Evolutionary conservation across 2,797 vertebrate genomes (phyloP), one percentile per base, ranked within the genome.

Genomic region (Acanthornis magna): DNA sequence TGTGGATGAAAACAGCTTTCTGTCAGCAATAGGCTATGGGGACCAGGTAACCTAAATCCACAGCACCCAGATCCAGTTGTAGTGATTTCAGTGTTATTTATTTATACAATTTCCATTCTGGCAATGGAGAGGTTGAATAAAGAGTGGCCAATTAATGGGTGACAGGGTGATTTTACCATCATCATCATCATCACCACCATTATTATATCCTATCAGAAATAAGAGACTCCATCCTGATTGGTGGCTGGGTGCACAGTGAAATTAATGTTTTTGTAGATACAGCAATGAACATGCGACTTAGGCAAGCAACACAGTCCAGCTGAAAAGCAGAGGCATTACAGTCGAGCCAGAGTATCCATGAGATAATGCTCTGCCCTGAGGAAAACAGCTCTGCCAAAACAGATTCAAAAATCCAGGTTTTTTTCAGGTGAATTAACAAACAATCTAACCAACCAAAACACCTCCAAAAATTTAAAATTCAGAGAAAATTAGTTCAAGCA

Each of bases 391-490:
- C 6, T 25, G 16, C 22, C 53, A 70, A 83, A 88, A 88, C 3
- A 48, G 15, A 62, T 38, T 47, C 0, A 79, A 91, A 92, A 85
- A 23, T 3, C 1, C 1, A 11, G 1, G 1, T 1, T 34, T 68
- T 74, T 67, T 73, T 61, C 30, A 68, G 7, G 5, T 43, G 13
- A 85, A 5, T 66, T 54, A 76, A 58, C 25, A 88, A 91, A 53
- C 6, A 5, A 87, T n/a, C 13, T 40, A 68, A 75, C 5, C 19
- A 48, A 21, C 1, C 5, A 57, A 71, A 88, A 63, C 6, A 68
- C 2, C 4, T 13, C 15, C 5, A 27, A 40, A 58, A 54, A 72
- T 6, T 1, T 3, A 34, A 81, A 89, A 75, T 87, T 72, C 32
- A 34, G 26, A 88, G 32, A 63, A 71, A 80, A 20, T 15, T 10